Base-by-base conservation (phyloP, 2,888 invertebrate genomes). In the Nymphalis urticae region DNA sequence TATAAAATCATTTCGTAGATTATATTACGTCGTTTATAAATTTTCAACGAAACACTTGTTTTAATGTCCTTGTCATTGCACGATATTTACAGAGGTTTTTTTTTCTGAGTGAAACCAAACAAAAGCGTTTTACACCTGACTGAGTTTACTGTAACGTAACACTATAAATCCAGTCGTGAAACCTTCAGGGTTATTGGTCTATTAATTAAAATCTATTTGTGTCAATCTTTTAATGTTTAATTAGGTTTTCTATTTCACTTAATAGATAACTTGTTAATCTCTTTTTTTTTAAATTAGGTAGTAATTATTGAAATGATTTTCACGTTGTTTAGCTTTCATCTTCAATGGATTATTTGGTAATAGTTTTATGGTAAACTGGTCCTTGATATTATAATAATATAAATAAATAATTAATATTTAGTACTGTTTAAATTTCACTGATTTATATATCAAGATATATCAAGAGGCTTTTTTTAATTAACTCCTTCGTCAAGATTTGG, bases 51-150 rank as follows among this genome's bases (percentile, higher is more conserved):
- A 83, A 81, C 79, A 78, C 79, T 79, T 78, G 79, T 79, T 72
- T 74, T 64, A 58, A 71, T 75, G 83, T 84, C 85, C 87, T 87
- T 85, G 87, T 75, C 73, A 77, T 74, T 70, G 66, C 24, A 50
- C 56, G 62, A 75, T 82, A 82, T 84, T 83, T 80, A 81, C 67
- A 70, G 61, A 72, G 72, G 50, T 50, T 77, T 77, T 75, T n/a
- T 76, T 75, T 66, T 78, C 60, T 63, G 73, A 79, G 84, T 84
- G 88, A 89, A 88, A 86, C 86, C 87, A 76, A 75, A 85, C 85
- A 86, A 84, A 79, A 77, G 76, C 75, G 75, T 79, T 83, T 83
- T 79, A 77, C 76, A 77, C 76, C 77, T 75, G 80, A 80, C 80
- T 80, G 77, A 73, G 69, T 82, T 81, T 79, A 75, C 73, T 77